phyloP scores from a whole-genome alignment of 2,888 invertebrate genomes.

The Carcina quercana region DNA sequence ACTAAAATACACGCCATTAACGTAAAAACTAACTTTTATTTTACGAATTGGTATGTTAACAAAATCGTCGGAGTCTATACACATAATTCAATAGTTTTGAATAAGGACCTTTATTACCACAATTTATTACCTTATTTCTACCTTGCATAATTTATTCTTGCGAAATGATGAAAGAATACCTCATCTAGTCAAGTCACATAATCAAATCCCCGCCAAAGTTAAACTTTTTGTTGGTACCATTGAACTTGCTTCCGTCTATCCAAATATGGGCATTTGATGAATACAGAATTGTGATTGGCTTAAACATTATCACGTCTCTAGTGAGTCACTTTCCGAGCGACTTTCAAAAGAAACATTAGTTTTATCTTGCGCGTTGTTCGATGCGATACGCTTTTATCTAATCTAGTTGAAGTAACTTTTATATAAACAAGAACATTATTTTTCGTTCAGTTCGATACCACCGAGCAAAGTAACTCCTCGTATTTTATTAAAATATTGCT shows the following conservation, averaged over 20 bases:
- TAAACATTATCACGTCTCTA: slow-evolving; percentile 42
- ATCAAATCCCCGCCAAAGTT: slow-evolving; percentile 46
- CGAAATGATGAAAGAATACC: too few species aligned
- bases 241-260: slow-evolving; percentile 60
- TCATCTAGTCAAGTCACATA: too few species aligned
- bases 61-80: too few species aligned
- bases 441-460: neutral
- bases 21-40: too few species aligned
- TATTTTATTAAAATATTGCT: neutral
- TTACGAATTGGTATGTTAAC: too few species aligned
- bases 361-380: slow-evolving; percentile 27
- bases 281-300: slow-evolving; percentile 73
- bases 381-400: slow-evolving; percentile 10
- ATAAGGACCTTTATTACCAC: too few species aligned
- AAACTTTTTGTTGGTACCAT: slow-evolving; percentile 30
- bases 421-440: slow-evolving; percentile 2
- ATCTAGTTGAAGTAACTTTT: neutral
- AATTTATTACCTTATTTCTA: too few species aligned
- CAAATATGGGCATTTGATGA: slow-evolving; percentile 78
- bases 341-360: slow-evolving; percentile 32
- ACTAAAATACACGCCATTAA: too few species aligned
- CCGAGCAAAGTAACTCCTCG: slow-evolving; percentile 1
- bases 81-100: too few species aligned
- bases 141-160: too few species aligned
- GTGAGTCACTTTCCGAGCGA: slow-evolving; percentile 53